A percentile compares a stretch with the other conserved stretches of the same genome.
phyloP scores from a whole-genome alignment of 2,888 invertebrate species.

The Pseudococcus jackbeardsleyi region DNA sequence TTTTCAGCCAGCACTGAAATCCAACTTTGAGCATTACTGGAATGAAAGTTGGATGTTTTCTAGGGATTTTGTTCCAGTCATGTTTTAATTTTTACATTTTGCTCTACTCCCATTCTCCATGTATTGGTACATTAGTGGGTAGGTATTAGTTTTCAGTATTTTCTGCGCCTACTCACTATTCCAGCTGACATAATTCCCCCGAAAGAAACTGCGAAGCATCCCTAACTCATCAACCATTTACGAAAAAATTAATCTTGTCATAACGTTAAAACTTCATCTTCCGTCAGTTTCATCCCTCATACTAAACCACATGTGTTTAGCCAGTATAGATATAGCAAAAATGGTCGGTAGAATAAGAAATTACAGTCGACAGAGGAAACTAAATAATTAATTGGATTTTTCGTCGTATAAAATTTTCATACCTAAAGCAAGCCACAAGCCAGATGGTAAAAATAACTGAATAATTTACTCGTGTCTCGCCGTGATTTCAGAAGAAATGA shows the following conservation, averaged over 20 bases:
- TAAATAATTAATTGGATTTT: constrained; percentile 9
- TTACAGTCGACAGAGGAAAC: neutral
- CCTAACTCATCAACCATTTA: neutral
- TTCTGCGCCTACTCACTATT: neutral
- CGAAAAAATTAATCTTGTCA: constrained; percentile 11
- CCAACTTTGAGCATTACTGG: too few relatives aligned
- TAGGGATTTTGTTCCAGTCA: too few relatives aligned
- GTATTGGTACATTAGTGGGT: too few relatives aligned
- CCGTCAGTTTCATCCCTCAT: neutral
- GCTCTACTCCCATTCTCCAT: too few relatives aligned
- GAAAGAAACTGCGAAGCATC: neutral
- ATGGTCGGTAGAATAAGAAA: neutral
- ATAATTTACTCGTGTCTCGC: neutral
- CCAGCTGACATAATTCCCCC: too few relatives aligned
- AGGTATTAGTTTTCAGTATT: neutral
- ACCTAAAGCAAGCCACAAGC: neutral
- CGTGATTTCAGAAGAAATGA: constrained; percentile 2
- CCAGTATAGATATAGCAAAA: neutral
- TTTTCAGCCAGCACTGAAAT: too few relatives aligned
- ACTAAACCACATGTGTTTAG: neutral
- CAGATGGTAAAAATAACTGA: constrained; percentile 22
- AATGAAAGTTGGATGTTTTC: too few relatives aligned
- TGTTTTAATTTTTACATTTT: too few relatives aligned
- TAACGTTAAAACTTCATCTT: constrained; percentile 8
- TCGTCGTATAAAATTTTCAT: neutral